phyloP scores from a whole-genome alignment of 1,140 invertebrate species.

The Aphelenchoides fujianensis region DNA sequence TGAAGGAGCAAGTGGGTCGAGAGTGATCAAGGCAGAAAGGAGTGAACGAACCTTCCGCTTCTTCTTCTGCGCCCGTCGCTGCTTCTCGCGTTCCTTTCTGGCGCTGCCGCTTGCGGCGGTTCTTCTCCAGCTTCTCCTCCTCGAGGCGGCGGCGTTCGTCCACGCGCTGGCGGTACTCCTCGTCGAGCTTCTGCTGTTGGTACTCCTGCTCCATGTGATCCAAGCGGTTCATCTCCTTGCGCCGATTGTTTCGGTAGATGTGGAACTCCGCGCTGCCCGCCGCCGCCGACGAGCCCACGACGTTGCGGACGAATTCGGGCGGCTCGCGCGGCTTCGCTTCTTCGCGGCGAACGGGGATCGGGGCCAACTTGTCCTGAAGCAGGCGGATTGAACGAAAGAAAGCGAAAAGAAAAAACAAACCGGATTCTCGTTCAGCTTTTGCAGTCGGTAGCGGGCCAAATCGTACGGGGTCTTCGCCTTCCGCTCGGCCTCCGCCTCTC shows the following conservation, averaged over 20 bases:
- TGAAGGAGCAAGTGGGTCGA: not conserved
- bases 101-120: slow-evolving; percentile 34
- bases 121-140: slow-evolving; percentile 38
- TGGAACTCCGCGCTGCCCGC: slow-evolving; percentile 59
- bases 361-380: slow-evolving; percentile 38
- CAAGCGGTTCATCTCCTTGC: slow-evolving; percentile 54
- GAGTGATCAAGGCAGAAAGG: too few relatives aligned
- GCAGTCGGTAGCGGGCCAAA: slow-evolving; percentile 35
- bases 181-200: slow-evolving; percentile 49
- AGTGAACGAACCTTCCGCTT: not conserved
- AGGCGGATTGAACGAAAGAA: not conserved
- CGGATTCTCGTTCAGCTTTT: slow-evolving; percentile 39
- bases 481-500: slow-evolving; percentile 19
- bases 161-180: slow-evolving; percentile 42
- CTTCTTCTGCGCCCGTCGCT: not conserved
- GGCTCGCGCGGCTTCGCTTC: slow-evolving; percentile 39
- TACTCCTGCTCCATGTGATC: slow-evolving; percentile 52
- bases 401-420: slow-evolving; percentile 28
- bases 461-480: slow-evolving; percentile 44
- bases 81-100: slow-evolving; percentile 29
- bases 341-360: slow-evolving; percentile 29
- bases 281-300: slow-evolving; percentile 58
- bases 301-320: slow-evolving; percentile 43
- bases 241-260: slow-evolving; percentile 56
- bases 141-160: slow-evolving; percentile 30